Evolutionary conservation across 2,113 vertebrate genomes (phyloP), one percentile per base, ranked within the genome.

Genomic region (Chloebia gouldiae): DNA sequence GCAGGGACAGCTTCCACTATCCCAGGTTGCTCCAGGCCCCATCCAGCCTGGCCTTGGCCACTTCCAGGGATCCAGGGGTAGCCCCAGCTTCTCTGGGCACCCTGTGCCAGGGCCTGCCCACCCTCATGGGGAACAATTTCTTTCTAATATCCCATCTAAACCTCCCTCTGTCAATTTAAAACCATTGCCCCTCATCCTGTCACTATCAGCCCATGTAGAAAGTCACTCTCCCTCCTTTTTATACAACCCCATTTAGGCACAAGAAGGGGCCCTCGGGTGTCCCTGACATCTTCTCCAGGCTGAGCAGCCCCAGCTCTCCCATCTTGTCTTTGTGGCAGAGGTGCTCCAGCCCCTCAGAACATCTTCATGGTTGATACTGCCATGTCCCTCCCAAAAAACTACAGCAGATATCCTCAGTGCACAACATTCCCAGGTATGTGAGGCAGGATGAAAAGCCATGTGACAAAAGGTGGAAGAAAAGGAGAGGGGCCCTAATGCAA

Each of bases 381-480:
- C 3, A 7, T 7, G 19, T 54, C 9, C 28, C 9, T 21, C 11
- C 3, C 1, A 5, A 18, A 45, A 44, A 23, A 3, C 0, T 12
- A 1, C 5, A 49, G 59, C 10, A 54, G 68, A 3, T 37, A n/a
- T 37, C 54, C 39, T 51, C 13, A 1, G 8, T 0, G 2, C 20
- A 2, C 15, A 57, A 2, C 9, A 4, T 30, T 33, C 21, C 12
- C 21, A 77, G 63, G 53, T 89, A 8, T 1, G 23, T 1, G 10
- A 71, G 23, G 42, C 40, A 10, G 44, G n/a, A 61, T 49, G 42
- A 76, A 91, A 86, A 71, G 21, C 47, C 8, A 35, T 2, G 1
- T 10, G 40, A 9, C 23, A 49, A 51, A 77, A 44, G 0, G 1
- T 3, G 10, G 13, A 9, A 68, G 83, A 56, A 31, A 42, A 65